phyloP scores from a whole-genome alignment of 1,140 invertebrate species.

The Hypothenemus hampei region DNA sequence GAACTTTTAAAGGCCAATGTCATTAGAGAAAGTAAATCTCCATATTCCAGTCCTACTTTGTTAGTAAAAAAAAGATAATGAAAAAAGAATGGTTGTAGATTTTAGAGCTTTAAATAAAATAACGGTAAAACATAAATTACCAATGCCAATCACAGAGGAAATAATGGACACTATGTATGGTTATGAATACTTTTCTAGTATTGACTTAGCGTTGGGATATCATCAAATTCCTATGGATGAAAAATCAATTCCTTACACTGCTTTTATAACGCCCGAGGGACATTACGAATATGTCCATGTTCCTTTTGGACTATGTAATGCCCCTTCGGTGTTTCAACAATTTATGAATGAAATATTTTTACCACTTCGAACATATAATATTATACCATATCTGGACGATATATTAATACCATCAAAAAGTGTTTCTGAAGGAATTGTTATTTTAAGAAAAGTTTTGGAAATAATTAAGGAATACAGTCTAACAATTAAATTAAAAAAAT shows the following conservation, averaged over 20 bases:
- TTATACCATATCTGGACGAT: slow-evolving; percentile 40
- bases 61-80: slow-evolving; percentile 1
- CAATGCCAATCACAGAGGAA: slow-evolving; percentile 6
- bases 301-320: slow-evolving; percentile 34
- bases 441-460: background rate
- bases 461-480: background rate
- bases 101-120: slow-evolving; percentile 4
- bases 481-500: slow-evolving; percentile 7
- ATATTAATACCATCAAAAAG: slow-evolving; percentile 33
- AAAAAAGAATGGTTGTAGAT: slow-evolving; percentile 38
- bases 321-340: slow-evolving; percentile 27
- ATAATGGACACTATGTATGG: slow-evolving; percentile 42
- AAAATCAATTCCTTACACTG: slow-evolving; percentile 29
- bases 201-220: slow-evolving; percentile 34
- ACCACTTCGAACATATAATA: slow-evolving; percentile 17
- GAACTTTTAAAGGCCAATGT: slow-evolving; percentile 7
- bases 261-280: slow-evolving; percentile 32
- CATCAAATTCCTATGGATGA: slow-evolving; percentile 36
- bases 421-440: background rate
- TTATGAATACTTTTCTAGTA: slow-evolving; percentile 34
- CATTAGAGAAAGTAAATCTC: slow-evolving; percentile 14
- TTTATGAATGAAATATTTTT: slow-evolving; percentile 20
- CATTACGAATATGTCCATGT: slow-evolving; percentile 33
- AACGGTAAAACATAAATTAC: background rate
- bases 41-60: slow-evolving; percentile 6